Conservation (phyloP, 2,888 invertebrate species). For the Cheilosia impressa region DNA sequence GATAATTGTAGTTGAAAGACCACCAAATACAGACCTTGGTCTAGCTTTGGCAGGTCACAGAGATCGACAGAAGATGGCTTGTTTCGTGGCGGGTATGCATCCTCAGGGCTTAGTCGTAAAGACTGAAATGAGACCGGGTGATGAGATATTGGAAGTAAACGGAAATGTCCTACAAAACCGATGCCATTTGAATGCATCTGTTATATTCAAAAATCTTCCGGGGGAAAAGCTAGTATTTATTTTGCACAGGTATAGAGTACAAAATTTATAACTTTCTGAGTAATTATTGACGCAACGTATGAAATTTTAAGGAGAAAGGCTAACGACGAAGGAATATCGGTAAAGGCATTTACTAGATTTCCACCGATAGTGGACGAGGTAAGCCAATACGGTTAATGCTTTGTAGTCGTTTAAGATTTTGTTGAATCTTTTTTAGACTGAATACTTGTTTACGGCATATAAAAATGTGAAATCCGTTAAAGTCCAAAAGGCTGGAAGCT, state of each 20-base stretch:
- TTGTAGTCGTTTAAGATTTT: neutral
- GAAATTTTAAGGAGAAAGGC: slow-evolving; percentile 80
- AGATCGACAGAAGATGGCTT: slow-evolving; percentile 97
- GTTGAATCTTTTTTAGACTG: slow-evolving; percentile 37
- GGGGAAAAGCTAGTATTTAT: slow-evolving; percentile 94
- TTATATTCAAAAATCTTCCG: slow-evolving; percentile 95
- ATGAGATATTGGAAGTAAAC: slow-evolving; percentile 98
- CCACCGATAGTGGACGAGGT: slow-evolving; percentile 93
- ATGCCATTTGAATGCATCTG: slow-evolving; percentile 98
- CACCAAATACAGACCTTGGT: slow-evolving; percentile 91
- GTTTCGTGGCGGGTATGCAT: slow-evolving; percentile 97
- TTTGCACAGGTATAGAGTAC: slow-evolving; percentile 88
- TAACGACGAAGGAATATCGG: slow-evolving; percentile 89
- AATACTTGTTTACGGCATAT: slow-evolving; percentile 60
- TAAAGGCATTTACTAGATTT: slow-evolving; percentile 94
- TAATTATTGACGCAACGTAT: neutral
- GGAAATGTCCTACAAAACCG: slow-evolving; percentile 96
- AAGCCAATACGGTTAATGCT: slow-evolving; percentile 75
- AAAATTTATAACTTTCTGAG: neutral
- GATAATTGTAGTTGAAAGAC: slow-evolving; percentile 87
- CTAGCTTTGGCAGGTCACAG: slow-evolving; percentile 97
- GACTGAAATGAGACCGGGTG: slow-evolving; percentile 93
- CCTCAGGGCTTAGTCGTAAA: slow-evolving; percentile 92
- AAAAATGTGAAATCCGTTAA: slow-evolving; percentile 85
- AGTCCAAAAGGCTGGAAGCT: slow-evolving; percentile 90